Conservation (phyloP, 2,888 invertebrate genomes). For the Eulithis testata region DNA sequence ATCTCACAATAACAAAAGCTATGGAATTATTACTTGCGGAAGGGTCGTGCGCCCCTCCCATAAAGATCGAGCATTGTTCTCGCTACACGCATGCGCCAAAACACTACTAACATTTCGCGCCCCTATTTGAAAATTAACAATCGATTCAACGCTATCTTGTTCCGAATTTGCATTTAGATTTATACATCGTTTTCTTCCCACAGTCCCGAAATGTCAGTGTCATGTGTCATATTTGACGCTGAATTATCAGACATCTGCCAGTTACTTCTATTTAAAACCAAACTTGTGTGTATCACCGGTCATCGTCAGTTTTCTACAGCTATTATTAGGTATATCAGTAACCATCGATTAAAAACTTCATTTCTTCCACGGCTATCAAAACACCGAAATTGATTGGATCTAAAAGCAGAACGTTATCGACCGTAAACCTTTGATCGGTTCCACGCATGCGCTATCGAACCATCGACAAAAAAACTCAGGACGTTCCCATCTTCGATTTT, state of each 20-base stretch:
- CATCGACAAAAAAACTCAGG: constrained; percentile 55
- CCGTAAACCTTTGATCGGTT: constrained; percentile 60
- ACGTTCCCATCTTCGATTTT: constrained; percentile 67
- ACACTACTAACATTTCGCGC: constrained; percentile 50
- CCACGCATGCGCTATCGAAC: constrained; percentile 52
- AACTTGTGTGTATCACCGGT: not conserved
- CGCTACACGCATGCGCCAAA: constrained; percentile 51
- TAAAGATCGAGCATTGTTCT: constrained; percentile 55
- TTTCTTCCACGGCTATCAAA: constrained; percentile 30
- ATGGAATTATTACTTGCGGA: constrained; percentile 56
- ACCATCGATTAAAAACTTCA: not conserved
- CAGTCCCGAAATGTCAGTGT: not conserved
- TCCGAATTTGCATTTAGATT: constrained; percentile 36
- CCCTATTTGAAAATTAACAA: constrained; percentile 41
- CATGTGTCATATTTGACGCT: not conserved
- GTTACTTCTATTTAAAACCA: too few species aligned
- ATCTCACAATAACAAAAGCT: constrained; percentile 48
- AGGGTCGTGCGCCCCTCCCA: constrained; percentile 60
- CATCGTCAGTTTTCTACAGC: too few species aligned
- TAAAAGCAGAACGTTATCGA: constrained; percentile 57
- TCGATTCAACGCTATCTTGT: constrained; percentile 32
- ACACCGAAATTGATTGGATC: constrained; percentile 40
- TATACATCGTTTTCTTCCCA: constrained; percentile 12
- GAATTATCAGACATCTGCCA: too few species aligned
- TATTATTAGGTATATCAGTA: too few species aligned